Evolutionary conservation across 2,888 invertebrate genomes (phyloP).

Genomic region (Lepeophtheirus nordmannii): DNA sequence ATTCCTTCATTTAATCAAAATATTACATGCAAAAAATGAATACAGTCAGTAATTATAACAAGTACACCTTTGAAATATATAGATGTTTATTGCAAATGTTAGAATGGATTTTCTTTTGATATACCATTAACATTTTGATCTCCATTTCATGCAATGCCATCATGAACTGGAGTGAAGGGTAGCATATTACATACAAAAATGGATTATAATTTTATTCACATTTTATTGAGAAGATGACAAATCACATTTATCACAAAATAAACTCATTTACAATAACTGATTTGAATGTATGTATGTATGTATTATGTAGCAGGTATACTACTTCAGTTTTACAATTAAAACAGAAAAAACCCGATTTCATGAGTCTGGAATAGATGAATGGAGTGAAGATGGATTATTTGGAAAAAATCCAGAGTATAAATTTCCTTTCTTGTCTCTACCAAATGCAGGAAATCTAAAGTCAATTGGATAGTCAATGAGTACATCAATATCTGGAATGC

Average conservation of each 20-base stretch:
- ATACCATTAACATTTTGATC: not conserved
- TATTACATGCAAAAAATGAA: not conserved
- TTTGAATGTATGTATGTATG: no score
- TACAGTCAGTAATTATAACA: not conserved
- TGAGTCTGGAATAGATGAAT: not conserved
- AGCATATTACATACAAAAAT: not conserved
- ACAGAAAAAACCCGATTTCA: no score
- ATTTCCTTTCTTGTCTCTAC: not conserved
- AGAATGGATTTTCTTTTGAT: not conserved
- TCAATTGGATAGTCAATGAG: slow-evolving; percentile 23
- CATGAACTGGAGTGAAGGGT: no score
- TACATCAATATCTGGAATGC: slow-evolving; percentile 23
- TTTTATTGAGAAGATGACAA: not conserved
- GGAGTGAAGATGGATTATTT: slow-evolving; percentile 12
- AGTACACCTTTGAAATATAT: not conserved
- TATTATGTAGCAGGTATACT: no score
- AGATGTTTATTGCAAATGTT: not conserved
- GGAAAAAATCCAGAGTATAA: slow-evolving; percentile 20
- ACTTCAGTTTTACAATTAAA: no score
- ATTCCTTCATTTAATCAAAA: no score
- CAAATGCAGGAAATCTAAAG: slow-evolving; percentile 21
- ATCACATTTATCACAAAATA: not conserved
- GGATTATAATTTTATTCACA: not conserved
- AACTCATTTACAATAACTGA: not conserved
- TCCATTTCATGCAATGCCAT: not conserved